phyloP scores from a whole-genome alignment of 2,797 vertebrate genomes.

The Myripristis murdjan region DNA sequence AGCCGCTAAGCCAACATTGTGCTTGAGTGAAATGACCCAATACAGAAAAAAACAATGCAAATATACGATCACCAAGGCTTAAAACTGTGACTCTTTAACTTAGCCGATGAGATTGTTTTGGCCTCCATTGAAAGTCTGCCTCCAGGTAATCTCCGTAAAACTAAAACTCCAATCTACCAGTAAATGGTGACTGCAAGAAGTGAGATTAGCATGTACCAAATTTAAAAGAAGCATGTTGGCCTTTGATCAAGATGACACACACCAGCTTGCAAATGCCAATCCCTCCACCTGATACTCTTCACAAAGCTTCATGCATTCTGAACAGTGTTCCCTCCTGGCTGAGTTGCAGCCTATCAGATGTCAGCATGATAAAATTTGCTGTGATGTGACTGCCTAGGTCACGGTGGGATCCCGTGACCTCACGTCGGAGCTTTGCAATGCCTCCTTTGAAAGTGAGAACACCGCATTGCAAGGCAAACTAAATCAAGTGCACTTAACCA shows the following conservation, averaged over 20 bases:
- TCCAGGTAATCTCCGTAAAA: too few species aligned
- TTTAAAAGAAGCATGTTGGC: not conserved
- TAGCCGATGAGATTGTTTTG: too few species aligned
- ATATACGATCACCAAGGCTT: too few species aligned
- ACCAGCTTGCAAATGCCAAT: not conserved
- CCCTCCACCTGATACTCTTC: not conserved
- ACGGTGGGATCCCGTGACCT: slow-evolving; percentile 31
- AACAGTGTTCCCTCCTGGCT: slow-evolving; percentile 9
- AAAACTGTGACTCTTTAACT: too few species aligned
- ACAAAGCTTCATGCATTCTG: not conserved
- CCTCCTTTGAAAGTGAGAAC: slow-evolving; percentile 35
- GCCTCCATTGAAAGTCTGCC: too few species aligned
- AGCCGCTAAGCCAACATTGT: too few species aligned
- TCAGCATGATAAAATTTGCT: slow-evolving; percentile 22
- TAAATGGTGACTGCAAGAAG: not conserved
- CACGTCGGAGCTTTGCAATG: slow-evolving; percentile 14
- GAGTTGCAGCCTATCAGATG: slow-evolving; percentile 21
- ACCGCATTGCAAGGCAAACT: slow-evolving; percentile 5
- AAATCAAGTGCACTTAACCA: slow-evolving; percentile 55
- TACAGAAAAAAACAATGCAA: too few species aligned
- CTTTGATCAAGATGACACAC: not conserved
- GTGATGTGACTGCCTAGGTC: slow-evolving; percentile 46
- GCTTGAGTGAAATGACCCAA: too few species aligned
- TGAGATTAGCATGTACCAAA: not conserved
- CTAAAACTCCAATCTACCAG: too few species aligned